Evolutionary conservation across 1,140 invertebrate genomes (phyloP).

Genomic region (Lasioglossum baleicum): DNA sequence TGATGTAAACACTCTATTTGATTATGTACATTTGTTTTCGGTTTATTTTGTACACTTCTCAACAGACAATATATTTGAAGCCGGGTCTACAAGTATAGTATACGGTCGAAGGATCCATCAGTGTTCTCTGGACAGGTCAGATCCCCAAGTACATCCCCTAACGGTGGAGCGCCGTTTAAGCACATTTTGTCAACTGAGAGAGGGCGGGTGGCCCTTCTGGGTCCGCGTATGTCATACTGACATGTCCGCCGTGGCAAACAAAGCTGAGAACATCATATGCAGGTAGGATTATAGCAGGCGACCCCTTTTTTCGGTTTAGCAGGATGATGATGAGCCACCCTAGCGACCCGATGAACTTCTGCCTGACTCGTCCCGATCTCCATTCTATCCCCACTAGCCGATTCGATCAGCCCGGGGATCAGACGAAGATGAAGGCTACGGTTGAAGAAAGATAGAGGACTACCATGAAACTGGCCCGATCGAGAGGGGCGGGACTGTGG

Average conservation of each 20-base stretch:
- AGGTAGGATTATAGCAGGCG: conserved; percentile 78
- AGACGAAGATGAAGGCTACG: background rate
- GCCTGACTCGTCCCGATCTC: conserved; percentile 37
- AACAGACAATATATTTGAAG: too few species aligned
- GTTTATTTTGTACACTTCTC: too few species aligned
- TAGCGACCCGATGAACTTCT: conserved; percentile 28
- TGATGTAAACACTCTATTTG: too few species aligned
- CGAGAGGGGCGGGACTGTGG: conserved; percentile 37
- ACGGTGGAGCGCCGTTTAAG: conserved; percentile 50
- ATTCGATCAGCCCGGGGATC: conserved; percentile 29
- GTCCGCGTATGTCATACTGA: conserved; percentile 54
- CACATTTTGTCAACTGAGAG: conserved; percentile 53
- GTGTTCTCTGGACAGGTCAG: too few species aligned
- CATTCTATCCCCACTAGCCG: background rate
- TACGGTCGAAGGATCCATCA: too few species aligned
- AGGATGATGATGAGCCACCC: conserved; percentile 65
- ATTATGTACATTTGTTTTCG: too few species aligned
- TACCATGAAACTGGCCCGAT: too few species aligned
- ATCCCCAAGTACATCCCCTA: background rate
- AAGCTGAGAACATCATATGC: conserved; percentile 77
- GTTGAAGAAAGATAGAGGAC: too few species aligned
- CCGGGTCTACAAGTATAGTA: too few species aligned
- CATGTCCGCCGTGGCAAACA: conserved; percentile 50
- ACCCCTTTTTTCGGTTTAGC: conserved; percentile 73
- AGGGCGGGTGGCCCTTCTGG: background rate